Evolutionary conservation across 2,113 vertebrate species (phyloP).

Genomic region (Bungarus multicinctus): DNA sequence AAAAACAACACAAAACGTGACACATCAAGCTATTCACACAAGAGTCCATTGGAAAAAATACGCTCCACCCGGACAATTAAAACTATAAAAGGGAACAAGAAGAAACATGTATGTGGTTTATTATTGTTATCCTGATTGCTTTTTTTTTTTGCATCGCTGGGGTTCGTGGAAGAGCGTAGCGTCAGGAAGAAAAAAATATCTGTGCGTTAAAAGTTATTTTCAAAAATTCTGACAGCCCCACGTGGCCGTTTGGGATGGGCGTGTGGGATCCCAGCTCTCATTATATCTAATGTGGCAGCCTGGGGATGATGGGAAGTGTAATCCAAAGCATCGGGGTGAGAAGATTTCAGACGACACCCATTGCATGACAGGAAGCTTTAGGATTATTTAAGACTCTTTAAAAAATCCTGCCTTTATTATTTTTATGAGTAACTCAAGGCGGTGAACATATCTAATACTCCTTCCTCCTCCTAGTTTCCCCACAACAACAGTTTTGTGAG

Average conservation of each 20-base stretch:
- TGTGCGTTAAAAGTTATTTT: not conserved
- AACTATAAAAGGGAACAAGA: not conserved
- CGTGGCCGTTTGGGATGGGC: not conserved
- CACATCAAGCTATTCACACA: not conserved
- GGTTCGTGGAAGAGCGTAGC: not conserved
- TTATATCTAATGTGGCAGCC: not conserved
- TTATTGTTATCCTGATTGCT: not conserved
- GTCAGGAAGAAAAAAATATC: not conserved
- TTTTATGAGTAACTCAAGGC: not conserved
- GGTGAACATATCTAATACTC: not conserved
- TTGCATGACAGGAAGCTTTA: not conserved
- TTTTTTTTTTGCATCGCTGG: not conserved
- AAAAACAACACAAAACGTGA: not conserved
- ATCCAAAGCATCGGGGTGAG: not conserved
- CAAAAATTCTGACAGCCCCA: not conserved
- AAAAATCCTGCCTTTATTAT: not conserved
- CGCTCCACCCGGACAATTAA: not conserved
- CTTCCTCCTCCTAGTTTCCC: not conserved
- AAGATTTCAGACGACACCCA: not conserved
- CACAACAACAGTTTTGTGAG: not conserved
- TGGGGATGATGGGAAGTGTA: not conserved
- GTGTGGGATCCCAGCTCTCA: not conserved
- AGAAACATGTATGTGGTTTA: not conserved
- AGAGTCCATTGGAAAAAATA: not conserved
- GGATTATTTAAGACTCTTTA: not conserved